A percentile compares a stretch with the other conserved stretches of the same genome.
phyloP scores from a whole-genome alignment of 2,797 vertebrate species.

The Sebastolobus alascanus region DNA sequence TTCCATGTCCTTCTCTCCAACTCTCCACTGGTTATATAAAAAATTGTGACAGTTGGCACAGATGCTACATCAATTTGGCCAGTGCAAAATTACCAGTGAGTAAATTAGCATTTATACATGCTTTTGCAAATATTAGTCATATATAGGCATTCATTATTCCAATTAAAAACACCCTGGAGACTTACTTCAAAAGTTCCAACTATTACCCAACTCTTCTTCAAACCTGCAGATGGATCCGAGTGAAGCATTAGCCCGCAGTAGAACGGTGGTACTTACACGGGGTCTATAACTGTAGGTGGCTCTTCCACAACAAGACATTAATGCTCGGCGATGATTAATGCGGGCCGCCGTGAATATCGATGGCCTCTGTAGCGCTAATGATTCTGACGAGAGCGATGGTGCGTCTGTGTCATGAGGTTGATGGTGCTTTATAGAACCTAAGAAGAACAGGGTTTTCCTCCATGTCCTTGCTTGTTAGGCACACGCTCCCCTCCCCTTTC shows the following conservation, averaged over 20 bases:
- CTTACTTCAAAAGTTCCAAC: slow-evolving; percentile 20
- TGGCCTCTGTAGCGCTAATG: slow-evolving; percentile 50
- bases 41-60: slow-evolving; percentile 37
- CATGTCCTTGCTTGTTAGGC: slow-evolving; percentile 32
- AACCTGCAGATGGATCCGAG: slow-evolving; percentile 3
- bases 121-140: slow-evolving; percentile 38
- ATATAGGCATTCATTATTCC: slow-evolving; percentile 25
- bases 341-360: slow-evolving; percentile 49
- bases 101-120: slow-evolving; percentile 42
- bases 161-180: slow-evolving; percentile 17
- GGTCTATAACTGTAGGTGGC: slow-evolving; percentile 45
- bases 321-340: slow-evolving; percentile 66
- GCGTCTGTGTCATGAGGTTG: slow-evolving; percentile 28
- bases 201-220: slow-evolving; percentile 21
- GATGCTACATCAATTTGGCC: slow-evolving; percentile 38
- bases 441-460: slow-evolving; percentile 20
- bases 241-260: slow-evolving; percentile 20
- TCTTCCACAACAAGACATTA: slow-evolving; percentile 54
- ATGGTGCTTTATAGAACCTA: slow-evolving; percentile 36
- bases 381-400: slow-evolving; percentile 44
- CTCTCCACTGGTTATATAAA: slow-evolving; percentile 20
- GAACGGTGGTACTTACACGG: slow-evolving; percentile 20
- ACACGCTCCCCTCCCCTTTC: not conserved
- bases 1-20: slow-evolving; percentile 14
- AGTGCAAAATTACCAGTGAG: slow-evolving; percentile 42